Base-by-base conservation (phyloP, 2,113 vertebrate genomes). In the Coptodon rendalli region DNA sequence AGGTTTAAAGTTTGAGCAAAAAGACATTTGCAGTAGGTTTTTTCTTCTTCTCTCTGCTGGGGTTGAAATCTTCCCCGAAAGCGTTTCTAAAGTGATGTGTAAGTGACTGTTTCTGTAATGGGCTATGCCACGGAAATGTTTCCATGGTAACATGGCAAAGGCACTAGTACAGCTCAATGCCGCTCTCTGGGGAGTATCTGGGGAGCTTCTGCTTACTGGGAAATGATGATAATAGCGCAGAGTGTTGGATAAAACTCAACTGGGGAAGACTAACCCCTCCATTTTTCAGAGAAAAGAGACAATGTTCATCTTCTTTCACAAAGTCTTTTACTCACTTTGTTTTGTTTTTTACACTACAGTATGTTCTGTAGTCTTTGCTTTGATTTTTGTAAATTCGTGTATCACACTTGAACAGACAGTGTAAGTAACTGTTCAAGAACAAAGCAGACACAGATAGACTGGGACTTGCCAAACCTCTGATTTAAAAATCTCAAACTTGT, bases 91-190 rank as follows among this genome's bases (percentile, higher is more conserved):
- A 95, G 91, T 94, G 92, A 96, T 95, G 94, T 93, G 93, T 88
- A 93, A 93, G 93, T 93, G 96, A 92, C 93, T 94, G 86, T 93
- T 94, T 95, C 93, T 96, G 91, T 93, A 94, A 96, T 94, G 92
- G 95, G 90, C 92, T 93, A 91, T 90, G 91, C 92, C 95, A 91
- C 85, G 86, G 94, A 94, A 94, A 86, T 79, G 95, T 96, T 95
- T 93, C 95, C 95, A 96, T 96, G 95, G 95, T 82, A 95, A 96
- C 95, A 38, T 89, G 93, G 93, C 93, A 86, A 89, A 93, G 92
- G 95, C 93, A 31, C 90, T 22, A 86, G 92, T 90, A 87, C 92
- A 91, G 92, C 94, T 95, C 94, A 91, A 93, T 94, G 95, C 89
- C 22, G 84, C 93, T 95, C 95, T 95, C 94, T 86, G 89, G 93